These are phyloP conservation scores for Rotaria socialis DNA, from an alignment of 2,888 invertebrate species.

Conservation along the genomic window DNA sequence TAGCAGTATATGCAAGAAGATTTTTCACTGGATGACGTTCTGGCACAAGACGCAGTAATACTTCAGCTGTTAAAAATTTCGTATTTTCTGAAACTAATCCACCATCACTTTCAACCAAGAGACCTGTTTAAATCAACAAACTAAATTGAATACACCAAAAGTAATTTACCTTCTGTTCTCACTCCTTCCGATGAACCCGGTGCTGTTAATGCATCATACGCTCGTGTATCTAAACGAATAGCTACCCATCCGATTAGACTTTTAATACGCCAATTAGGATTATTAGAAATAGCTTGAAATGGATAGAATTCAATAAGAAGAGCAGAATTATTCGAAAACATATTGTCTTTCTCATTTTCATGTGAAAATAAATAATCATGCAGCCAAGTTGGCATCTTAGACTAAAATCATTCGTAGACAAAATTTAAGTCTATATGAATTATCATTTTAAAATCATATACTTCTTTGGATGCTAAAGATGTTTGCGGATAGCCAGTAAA, in stretches of 20 bases:
- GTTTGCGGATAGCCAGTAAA: background rate
- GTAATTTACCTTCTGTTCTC: slow-evolving; percentile 35
- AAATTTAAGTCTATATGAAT: background rate
- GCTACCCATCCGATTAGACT: slow-evolving; percentile 38
- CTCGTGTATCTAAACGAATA: slow-evolving; percentile 42
- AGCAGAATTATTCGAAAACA: slow-evolving; percentile 41
- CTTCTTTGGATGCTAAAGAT: slow-evolving; percentile 26
- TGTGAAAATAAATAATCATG: slow-evolving; percentile 41
- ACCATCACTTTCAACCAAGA: slow-evolving; percentile 44
- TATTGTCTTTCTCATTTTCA: slow-evolving; percentile 44
- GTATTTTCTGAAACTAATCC: background rate
- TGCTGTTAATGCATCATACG: slow-evolving; percentile 36
- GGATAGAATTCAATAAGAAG: slow-evolving; percentile 44
- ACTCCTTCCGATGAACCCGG: slow-evolving; percentile 19
- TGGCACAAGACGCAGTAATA: slow-evolving; percentile 37
- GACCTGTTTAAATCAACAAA: background rate
- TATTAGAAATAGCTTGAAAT: background rate
- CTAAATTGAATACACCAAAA: background rate
- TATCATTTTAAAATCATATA: background rate
- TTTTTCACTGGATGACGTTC: slow-evolving; percentile 37
- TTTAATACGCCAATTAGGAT: slow-evolving; percentile 20
- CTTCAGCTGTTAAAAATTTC: slow-evolving; percentile 43
- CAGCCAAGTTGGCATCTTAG: slow-evolving; percentile 40
- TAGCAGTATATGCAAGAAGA: background rate
- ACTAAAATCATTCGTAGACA: background rate